phyloP scores from a whole-genome alignment of 2,888 invertebrate species.

The Lochmaea crataegi region DNA sequence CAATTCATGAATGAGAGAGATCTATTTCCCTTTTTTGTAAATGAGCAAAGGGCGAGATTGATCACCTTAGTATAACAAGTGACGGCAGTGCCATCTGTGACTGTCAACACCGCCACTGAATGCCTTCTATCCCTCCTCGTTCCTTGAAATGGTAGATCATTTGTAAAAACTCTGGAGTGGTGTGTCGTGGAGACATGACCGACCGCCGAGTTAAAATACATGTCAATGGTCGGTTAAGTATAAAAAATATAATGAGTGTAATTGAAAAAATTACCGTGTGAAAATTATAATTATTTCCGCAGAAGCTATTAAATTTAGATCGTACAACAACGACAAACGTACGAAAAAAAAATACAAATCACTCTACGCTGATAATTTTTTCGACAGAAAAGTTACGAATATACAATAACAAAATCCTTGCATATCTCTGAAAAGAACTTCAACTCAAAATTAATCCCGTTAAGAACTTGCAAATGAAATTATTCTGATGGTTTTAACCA shows the following conservation, averaged over 20 bases:
- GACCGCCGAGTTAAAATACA: not conserved
- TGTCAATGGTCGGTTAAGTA: not conserved
- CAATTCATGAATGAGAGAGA: slow-evolving; percentile 5
- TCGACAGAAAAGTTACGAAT: no score
- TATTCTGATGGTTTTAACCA: no score
- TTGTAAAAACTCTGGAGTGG: slow-evolving; percentile 12
- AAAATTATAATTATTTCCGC: no score
- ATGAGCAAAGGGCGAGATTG: slow-evolving; percentile 47
- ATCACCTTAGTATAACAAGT: slow-evolving; percentile 49
- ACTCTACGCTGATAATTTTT: no score
- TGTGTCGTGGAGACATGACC: not conserved
- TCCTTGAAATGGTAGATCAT: slow-evolving; percentile 14
- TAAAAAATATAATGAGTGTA: not conserved
- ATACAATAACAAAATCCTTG: no score
- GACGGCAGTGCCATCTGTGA: slow-evolving; percentile 57
- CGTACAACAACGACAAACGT: no score
- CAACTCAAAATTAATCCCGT: no score
- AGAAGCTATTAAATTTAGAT: no score
- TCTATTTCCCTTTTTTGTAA: slow-evolving; percentile 5
- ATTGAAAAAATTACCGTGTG: no score
- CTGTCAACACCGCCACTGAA: slow-evolving; percentile 57
- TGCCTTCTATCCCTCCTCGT: slow-evolving; percentile 49
- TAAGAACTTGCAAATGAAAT: no score
- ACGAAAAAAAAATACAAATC: no score
- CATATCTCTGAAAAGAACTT: no score